A percentile compares a stretch with the other conserved stretches of the same genome.
Conservation (phyloP, 2,888 invertebrate genomes). For the Volucella inflata region DNA sequence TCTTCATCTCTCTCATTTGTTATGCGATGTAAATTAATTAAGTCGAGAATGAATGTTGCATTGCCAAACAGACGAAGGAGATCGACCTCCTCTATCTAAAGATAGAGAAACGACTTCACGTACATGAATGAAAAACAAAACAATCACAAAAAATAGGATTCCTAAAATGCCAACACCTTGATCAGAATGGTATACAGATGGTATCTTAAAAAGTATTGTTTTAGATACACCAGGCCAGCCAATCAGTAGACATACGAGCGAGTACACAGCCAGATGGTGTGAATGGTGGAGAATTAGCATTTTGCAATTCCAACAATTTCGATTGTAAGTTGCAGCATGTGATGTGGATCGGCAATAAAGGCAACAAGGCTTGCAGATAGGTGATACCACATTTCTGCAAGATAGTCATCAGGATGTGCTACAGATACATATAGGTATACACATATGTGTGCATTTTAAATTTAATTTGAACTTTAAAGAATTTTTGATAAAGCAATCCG, state of each 20-base stretch:
- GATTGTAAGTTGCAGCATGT: conserved; percentile 54
- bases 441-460: conserved; percentile 36
- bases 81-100: conserved; percentile 72
- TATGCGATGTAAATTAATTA: conserved; percentile 69
- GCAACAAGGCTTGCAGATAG: conserved; percentile 32
- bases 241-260: conserved; percentile 57
- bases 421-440: conserved; percentile 27
- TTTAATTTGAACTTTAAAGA: conserved; percentile 51
- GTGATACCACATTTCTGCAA: conserved; percentile 47
- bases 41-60: conserved; percentile 67
- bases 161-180: conserved; percentile 75
- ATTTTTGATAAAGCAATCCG: background rate
- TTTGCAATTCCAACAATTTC: conserved; percentile 68
- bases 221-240: conserved; percentile 41
- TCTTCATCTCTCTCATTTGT: conserved; percentile 56
- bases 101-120: conserved; percentile 61
- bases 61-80: conserved; percentile 47
- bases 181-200: conserved; percentile 55
- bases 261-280: conserved; percentile 68
- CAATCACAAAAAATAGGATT: conserved; percentile 57
- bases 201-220: conserved; percentile 60
- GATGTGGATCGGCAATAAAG: conserved; percentile 7
- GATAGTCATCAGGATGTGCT: conserved; percentile 57
- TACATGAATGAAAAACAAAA: too few relatives aligned
- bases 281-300: conserved; percentile 72